phyloP scores from a whole-genome alignment of 1,140 invertebrate genomes.

The Aphelenchoides fujianensis region DNA sequence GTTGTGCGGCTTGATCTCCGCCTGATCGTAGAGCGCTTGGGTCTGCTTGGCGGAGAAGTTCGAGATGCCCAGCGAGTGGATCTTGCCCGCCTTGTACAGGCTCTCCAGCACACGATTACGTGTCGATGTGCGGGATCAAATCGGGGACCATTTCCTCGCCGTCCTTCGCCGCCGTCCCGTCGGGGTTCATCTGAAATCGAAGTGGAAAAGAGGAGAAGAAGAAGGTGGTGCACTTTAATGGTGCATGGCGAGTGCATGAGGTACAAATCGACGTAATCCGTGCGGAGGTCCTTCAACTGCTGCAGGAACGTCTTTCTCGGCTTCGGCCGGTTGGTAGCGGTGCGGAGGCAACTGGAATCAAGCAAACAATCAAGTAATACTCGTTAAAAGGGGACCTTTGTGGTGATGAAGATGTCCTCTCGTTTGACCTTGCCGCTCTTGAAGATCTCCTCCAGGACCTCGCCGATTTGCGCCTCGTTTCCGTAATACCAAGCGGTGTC shows the following conservation, averaged over 20 bases:
- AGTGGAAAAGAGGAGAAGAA: not conserved
- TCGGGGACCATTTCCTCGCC: constrained; percentile 4
- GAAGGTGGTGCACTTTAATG: constrained; percentile 4
- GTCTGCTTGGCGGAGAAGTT: constrained; percentile 41
- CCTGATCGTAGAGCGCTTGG: constrained; percentile 28
- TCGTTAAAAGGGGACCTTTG: constrained; percentile 66
- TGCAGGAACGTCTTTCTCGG: constrained; percentile 51
- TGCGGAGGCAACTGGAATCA: constrained; percentile 27
- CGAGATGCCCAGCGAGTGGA: constrained; percentile 40
- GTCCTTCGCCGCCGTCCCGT: not conserved
- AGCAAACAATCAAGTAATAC: not conserved
- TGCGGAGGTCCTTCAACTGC: constrained; percentile 61
- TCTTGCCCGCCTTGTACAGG: constrained; percentile 16
- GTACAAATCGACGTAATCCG: constrained; percentile 46
- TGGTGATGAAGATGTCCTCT: constrained; percentile 76
- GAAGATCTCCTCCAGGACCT: constrained; percentile 73
- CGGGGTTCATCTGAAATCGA: not conserved
- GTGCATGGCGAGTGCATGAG: constrained; percentile 32
- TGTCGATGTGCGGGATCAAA: constrained; percentile 34
- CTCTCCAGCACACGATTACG: constrained; percentile 37
- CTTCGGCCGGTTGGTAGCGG: not conserved
- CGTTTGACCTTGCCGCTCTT: constrained; percentile 70
- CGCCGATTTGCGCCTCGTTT: constrained; percentile 77
- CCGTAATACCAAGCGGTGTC: constrained; percentile 75
- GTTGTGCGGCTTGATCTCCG: constrained; percentile 43